Base-by-base conservation (phyloP, 1,140 invertebrate genomes). In the Aporrectodea caliginosa region DNA sequence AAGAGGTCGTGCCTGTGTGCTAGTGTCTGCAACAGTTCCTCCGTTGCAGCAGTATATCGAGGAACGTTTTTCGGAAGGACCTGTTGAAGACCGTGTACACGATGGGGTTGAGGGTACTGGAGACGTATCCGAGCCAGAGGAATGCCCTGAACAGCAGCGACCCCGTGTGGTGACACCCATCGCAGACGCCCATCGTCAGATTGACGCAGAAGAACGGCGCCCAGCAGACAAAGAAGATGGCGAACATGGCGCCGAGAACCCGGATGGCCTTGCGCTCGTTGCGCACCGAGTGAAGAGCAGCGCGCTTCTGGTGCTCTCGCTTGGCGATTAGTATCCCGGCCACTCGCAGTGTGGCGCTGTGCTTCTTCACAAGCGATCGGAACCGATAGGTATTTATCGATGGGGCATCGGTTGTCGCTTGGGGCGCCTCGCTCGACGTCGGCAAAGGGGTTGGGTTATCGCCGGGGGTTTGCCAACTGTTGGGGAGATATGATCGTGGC, bases 191-290 rank as follows among this genome's bases (percentile, higher is more conserved):
- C 2, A 93, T 93, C 78, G 95, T 88, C 76, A 96, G 89, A 84
- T 97, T 97, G 1, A 95, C 89, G 0, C 95, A 92, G 88, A 97
- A 97, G 89, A 97, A 97, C 0, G 95, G 95, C 0, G 94, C 93
- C 95, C 95, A 97, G 12, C 96, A 90, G 16, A 96, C 92, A 0
- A 97, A 95, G 86, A 97, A 97, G 0, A 94, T 95, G 85, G 95
- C 94, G 88, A 97, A 97, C 0, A 97, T 94, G 0, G 97, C 93
- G 0, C 95, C 95, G 2, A 97, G 88, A 0, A 96, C 78, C 89
- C 96, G 95, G n/a, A 94, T 96, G 0, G 95, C 95, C 86, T 97
- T 97, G 84, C 96, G 94, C 85, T 97, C 95, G 69, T 84, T 89
- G 69, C 78, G 73, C 1, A 85, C 85, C n/a, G 75, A 68, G 68